Evolutionary conservation across 2,888 invertebrate species (phyloP).

Genomic region (Aphodius granarius): DNA sequence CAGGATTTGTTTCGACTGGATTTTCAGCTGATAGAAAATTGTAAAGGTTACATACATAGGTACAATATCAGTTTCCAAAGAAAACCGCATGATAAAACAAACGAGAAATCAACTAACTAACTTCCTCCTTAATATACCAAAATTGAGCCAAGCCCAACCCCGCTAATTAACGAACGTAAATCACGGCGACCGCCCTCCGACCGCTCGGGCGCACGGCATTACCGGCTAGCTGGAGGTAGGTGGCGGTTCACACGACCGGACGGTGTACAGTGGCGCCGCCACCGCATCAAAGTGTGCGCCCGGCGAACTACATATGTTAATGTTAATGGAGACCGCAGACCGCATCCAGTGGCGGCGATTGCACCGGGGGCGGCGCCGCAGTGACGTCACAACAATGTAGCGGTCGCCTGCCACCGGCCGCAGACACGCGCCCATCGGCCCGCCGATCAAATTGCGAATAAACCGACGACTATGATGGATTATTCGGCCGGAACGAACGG

Average conservation of each 20-base stretch:
- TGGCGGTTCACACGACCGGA: neutral
- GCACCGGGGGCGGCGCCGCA: neutral
- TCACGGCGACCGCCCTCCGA: neutral
- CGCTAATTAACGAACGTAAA: neutral
- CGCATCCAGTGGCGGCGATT: neutral
- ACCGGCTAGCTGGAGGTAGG: neutral
- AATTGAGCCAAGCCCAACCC: neutral
- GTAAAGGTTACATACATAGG: too few species aligned
- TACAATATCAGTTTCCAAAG: too few species aligned
- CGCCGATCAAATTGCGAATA: neutral
- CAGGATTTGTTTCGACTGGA: neutral
- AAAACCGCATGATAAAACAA: too few species aligned
- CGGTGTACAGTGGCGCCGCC: neutral
- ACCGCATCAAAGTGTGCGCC: neutral
- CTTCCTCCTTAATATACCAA: neutral
- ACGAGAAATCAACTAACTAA: neutral
- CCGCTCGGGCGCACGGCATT: too few species aligned
- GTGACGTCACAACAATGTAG: neutral
- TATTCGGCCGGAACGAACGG: neutral
- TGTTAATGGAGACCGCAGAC: neutral
- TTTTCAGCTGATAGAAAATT: too few species aligned
- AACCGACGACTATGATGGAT: neutral
- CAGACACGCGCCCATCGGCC: neutral
- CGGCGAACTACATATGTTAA: neutral
- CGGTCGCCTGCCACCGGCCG: neutral